Conservation (phyloP, 92 coral and sea anemone species). For the Phenganax marumi region DNA sequence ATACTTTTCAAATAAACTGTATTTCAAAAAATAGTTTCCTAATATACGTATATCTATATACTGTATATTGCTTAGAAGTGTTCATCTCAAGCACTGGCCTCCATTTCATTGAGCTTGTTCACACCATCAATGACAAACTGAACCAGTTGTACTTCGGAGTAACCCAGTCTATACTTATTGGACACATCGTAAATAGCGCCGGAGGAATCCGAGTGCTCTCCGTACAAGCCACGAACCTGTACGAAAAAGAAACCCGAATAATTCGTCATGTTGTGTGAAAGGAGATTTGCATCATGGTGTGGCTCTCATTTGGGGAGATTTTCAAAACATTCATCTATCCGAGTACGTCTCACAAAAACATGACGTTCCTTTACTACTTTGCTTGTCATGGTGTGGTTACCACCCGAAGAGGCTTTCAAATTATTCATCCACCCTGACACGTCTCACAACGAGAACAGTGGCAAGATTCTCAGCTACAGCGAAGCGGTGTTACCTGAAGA, state of each 20-base stretch:
- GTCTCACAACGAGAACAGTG: too few species aligned
- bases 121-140: conserved; percentile 67
- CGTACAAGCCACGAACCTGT: conserved; percentile 64
- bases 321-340: too few species aligned
- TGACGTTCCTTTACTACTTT: too few species aligned
- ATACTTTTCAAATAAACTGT: background rate
- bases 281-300: too few species aligned
- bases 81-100: conserved; percentile 54
- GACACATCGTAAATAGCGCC: conserved; percentile 64
- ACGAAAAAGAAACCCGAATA: too few species aligned
- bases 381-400: too few species aligned
- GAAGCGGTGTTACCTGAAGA: conserved; percentile 14
- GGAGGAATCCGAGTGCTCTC: conserved; percentile 70
- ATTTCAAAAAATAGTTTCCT: background rate
- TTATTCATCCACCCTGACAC: too few species aligned
- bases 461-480: too few species aligned
- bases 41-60: background rate
- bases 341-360: too few species aligned
- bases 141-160: conserved; percentile 61
- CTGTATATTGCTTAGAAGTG: background rate
- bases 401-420: too few species aligned
- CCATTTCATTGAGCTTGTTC: conserved; percentile 61
- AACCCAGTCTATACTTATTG: conserved; percentile 66
- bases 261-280: too few species aligned
- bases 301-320: too few species aligned